These are phyloP conservation scores for Trachelus tabidus DNA, from an alignment of 2,888 invertebrate genomes.

Conservation along the genomic window DNA sequence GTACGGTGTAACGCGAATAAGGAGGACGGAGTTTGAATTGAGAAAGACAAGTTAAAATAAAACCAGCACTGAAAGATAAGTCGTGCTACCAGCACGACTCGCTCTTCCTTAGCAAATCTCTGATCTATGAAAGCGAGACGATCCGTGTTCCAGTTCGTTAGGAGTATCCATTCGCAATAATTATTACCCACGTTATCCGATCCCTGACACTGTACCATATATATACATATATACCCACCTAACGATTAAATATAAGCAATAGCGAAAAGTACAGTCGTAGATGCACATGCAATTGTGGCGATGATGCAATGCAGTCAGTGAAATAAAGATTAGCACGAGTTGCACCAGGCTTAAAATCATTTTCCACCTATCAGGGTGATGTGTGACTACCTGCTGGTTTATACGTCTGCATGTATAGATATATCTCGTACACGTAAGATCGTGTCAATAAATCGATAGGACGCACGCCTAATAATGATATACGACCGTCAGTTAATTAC, in stretches of 20 bases:
- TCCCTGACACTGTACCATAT: neutral
- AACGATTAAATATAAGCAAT: neutral
- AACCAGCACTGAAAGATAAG: neutral
- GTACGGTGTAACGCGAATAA: neutral
- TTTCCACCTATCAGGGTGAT: neutral
- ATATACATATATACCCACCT: neutral
- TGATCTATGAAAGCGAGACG: slow-evolving; percentile 25
- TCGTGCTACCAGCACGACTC: neutral
- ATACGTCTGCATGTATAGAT: too few species aligned
- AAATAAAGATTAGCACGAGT: neutral
- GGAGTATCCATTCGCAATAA: slow-evolving; percentile 37
- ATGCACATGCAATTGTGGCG: neutral
- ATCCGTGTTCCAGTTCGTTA: slow-evolving; percentile 31
- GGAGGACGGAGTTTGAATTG: neutral
- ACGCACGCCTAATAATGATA: neutral
- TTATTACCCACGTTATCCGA: slow-evolving; percentile 32
- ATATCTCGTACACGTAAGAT: neutral
- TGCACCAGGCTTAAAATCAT: neutral
- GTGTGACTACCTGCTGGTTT: neutral
- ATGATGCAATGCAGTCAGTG: neutral
- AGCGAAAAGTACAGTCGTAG: neutral
- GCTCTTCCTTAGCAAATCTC: slow-evolving; percentile 22
- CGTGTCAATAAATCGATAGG: neutral
- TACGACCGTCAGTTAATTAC: neutral
- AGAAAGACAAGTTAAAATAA: neutral